Conservation (phyloP, 1,140 invertebrate genomes). For the Zaprionus vittiger region DNA sequence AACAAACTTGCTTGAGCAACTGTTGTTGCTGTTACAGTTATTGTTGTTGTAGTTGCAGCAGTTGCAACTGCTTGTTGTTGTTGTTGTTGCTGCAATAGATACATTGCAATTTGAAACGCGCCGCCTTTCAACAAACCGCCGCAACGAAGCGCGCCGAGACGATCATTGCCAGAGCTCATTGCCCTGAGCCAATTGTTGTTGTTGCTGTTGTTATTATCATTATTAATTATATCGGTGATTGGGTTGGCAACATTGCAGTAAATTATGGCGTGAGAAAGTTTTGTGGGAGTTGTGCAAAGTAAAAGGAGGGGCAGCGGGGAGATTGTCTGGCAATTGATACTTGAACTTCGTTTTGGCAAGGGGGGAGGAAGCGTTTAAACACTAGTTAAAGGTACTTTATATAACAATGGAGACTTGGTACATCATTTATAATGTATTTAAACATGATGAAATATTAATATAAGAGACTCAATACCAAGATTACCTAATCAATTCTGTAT, state of each 20-base stretch:
- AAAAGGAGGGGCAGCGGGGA: not conserved
- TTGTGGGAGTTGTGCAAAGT: conserved; percentile 33
- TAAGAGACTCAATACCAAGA: too few relatives aligned
- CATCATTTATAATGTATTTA: too few relatives aligned
- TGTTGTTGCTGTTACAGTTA: not conserved
- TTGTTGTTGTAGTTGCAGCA: conserved; percentile 55
- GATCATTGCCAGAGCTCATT: conserved; percentile 69
- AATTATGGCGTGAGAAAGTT: conserved; percentile 76
- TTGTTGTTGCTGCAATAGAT: conserved; percentile 65
- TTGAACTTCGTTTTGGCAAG: conserved; percentile 23
- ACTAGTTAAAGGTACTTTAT: not conserved
- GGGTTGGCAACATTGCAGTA: conserved; percentile 62
- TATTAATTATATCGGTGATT: conserved; percentile 82
- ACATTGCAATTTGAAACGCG: conserved; percentile 53
- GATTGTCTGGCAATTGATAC: conserved; percentile 28
- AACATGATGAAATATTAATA: too few relatives aligned
- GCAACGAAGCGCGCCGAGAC: conserved; percentile 34
- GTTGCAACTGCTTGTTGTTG: conserved; percentile 50
- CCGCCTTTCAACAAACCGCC: conserved; percentile 48
- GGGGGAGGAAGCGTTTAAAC: not conserved
- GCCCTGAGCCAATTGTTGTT: conserved; percentile 47
- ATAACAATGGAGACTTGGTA: not conserved
- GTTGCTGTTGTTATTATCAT: conserved; percentile 44
- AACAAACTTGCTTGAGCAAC: conserved; percentile 60
- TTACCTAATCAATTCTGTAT: too few relatives aligned